A percentile compares a stretch with the other conserved stretches of the same genome.
Evolutionary conservation across 2,888 invertebrate genomes (phyloP).

Genomic region (Tiliacea citrago): DNA sequence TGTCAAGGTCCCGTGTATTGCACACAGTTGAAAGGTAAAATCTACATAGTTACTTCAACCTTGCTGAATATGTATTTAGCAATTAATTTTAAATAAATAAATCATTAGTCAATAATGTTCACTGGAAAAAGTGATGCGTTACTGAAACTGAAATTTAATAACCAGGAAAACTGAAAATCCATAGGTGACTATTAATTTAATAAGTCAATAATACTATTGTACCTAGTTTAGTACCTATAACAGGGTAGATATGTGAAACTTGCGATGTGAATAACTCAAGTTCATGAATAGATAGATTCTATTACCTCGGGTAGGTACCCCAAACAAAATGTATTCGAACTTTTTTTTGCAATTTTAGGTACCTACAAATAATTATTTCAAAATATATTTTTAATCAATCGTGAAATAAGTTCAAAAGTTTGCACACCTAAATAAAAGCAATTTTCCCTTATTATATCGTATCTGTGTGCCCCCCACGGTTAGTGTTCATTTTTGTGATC

Average conservation of each 20-base stretch:
- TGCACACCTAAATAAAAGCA: background rate
- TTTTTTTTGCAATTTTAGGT: no score
- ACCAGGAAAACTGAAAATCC: slow-evolving; percentile 13
- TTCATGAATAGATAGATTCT: background rate
- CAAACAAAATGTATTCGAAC: background rate
- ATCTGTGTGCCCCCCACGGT: no score
- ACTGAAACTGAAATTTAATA: slow-evolving; percentile 40
- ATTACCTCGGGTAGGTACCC: no score
- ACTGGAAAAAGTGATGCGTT: slow-evolving; percentile 45
- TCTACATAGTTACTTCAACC: slow-evolving; percentile 83
- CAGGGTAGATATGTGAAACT: background rate
- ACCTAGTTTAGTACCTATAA: background rate
- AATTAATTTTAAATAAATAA: slow-evolving; percentile 75
- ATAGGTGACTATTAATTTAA: background rate
- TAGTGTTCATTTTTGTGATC: background rate
- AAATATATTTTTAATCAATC: background rate
- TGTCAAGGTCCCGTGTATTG: slow-evolving; percentile 83
- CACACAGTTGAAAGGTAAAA: slow-evolving; percentile 86
- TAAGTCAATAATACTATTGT: background rate
- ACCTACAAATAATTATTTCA: background rate
- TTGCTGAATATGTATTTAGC: slow-evolving; percentile 81
- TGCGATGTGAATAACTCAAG: background rate
- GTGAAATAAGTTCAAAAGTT: background rate
- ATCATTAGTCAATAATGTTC: slow-evolving; percentile 53
- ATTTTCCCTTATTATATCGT: background rate